Percentiles rank a stretch among this genome's conserved stretches.
phyloP scores from a whole-genome alignment of 2,797 vertebrate genomes.

The Argyrosomus regius region DNA sequence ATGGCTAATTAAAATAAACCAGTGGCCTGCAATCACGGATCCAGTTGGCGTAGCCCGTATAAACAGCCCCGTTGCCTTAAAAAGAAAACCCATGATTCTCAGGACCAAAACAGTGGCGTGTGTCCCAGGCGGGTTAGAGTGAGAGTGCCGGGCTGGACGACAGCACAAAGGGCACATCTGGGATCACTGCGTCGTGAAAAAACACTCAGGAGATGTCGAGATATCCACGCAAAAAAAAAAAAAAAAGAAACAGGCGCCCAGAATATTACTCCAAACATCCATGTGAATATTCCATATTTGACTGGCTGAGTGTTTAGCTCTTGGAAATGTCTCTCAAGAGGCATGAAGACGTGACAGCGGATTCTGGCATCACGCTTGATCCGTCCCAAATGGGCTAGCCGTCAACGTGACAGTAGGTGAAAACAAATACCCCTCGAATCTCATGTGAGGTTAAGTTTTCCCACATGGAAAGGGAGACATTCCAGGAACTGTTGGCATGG shows the following conservation, averaged over 20 bases:
- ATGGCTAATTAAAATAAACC: slow-evolving; percentile 80
- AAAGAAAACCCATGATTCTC: slow-evolving; percentile 50
- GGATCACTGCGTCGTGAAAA: slow-evolving; percentile 65
- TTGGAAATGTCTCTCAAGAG: slow-evolving; percentile 60
- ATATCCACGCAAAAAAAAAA: slow-evolving; percentile 43
- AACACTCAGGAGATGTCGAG: slow-evolving; percentile 64
- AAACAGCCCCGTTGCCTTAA: slow-evolving; percentile 69
- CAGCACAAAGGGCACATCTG: slow-evolving; percentile 71
- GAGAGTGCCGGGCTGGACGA: slow-evolving; percentile 61
- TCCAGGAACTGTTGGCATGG: slow-evolving; percentile 55
- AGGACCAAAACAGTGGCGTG: slow-evolving; percentile 62
- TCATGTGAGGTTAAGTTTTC: slow-evolving; percentile 70
- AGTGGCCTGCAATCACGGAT: slow-evolving; percentile 70
- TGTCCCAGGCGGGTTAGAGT: slow-evolving; percentile 59
- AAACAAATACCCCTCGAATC: slow-evolving; percentile 70
- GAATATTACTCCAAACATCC: slow-evolving; percentile 61
- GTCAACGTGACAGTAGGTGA: slow-evolving; percentile 67
- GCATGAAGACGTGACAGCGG: slow-evolving; percentile 68
- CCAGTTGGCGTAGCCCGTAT: slow-evolving; percentile 70
- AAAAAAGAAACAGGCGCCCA: slow-evolving; percentile 31
- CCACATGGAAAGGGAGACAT: slow-evolving; percentile 70
- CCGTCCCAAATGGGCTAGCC: slow-evolving; percentile 61
- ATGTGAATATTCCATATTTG: slow-evolving; percentile 55
- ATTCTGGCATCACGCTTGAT: slow-evolving; percentile 48
- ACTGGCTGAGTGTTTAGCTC: slow-evolving; percentile 56